Percentiles rank a stretch among this genome's conserved stretches.
Conservation (phyloP, 2,888 invertebrate genomes). For the Acrobasis consociella region DNA sequence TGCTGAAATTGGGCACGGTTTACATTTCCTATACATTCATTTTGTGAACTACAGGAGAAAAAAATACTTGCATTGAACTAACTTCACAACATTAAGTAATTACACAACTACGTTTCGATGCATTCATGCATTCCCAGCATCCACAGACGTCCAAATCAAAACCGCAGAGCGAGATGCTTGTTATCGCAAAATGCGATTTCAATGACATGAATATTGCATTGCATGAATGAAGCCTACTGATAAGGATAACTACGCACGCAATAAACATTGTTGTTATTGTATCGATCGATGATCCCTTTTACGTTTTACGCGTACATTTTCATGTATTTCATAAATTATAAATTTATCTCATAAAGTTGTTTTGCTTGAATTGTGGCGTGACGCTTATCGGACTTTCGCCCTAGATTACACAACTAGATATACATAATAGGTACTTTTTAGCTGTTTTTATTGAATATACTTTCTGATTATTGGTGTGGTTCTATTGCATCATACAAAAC, state of each 20-base stretch:
- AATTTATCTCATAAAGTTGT: neutral
- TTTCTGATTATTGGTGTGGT: constrained; percentile 2
- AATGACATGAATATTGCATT: constrained; percentile 17
- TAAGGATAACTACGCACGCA: constrained; percentile 20
- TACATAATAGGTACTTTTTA: neutral
- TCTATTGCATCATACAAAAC: constrained; percentile 3
- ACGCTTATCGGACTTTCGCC: neutral
- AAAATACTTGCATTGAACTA: too few species aligned
- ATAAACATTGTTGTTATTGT: constrained; percentile 25
- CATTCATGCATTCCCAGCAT: neutral
- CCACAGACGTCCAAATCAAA: neutral
- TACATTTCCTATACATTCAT: too few species aligned
- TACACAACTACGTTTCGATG: neutral
- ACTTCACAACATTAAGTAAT: too few species aligned
- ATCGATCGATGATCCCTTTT: constrained; percentile 16
- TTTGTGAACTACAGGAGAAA: too few species aligned
- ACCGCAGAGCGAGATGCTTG: neutral
- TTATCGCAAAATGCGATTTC: constrained; percentile 16
- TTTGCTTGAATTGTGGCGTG: neutral
- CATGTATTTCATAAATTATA: constrained; percentile 3
- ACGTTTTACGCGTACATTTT: constrained; percentile 7
- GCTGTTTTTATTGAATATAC: neutral
- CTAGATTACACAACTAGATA: neutral
- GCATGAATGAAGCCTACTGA: constrained; percentile 25
- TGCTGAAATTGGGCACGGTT: too few species aligned